These are phyloP conservation scores for Chouioia cunea DNA, from an alignment of 2,888 invertebrate species.

Conservation along the genomic window DNA sequence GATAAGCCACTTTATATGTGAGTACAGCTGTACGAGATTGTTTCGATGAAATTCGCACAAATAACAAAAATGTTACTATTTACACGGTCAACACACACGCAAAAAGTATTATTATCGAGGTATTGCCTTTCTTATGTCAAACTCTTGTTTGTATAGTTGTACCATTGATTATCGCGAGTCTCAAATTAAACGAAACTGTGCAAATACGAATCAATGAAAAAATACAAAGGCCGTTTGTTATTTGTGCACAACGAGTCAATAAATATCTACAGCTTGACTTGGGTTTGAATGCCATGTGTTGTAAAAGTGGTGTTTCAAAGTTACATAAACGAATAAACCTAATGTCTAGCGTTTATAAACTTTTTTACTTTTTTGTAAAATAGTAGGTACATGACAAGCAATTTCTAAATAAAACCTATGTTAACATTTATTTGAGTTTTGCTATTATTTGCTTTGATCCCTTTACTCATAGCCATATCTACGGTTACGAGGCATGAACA, in stretches of 20 bases:
- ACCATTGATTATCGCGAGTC: too few relatives aligned
- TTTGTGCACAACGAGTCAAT: constrained; percentile 55
- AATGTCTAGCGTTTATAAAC: constrained; percentile 56
- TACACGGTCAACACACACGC: too few relatives aligned
- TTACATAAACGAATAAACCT: constrained; percentile 58
- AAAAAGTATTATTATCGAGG: too few relatives aligned
- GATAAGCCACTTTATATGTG: constrained; percentile 12
- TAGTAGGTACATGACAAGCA: constrained; percentile 56
- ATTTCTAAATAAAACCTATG: constrained; percentile 59
- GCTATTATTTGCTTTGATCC: constrained; percentile 30
- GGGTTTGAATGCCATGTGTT: constrained; percentile 55
- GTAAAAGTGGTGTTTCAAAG: constrained; percentile 45
- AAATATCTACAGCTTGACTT: constrained; percentile 55
- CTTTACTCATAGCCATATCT: constrained; percentile 13
- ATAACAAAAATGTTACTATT: constrained; percentile 36
- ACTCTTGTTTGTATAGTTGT: too few relatives aligned
- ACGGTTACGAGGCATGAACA: too few relatives aligned
- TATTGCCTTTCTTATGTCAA: too few relatives aligned
- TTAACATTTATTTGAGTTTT: constrained; percentile 40
- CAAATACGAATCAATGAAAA: constrained; percentile 2
- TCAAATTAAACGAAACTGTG: too few relatives aligned
- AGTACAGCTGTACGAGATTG: constrained; percentile 37
- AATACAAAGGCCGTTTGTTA: constrained; percentile 42
- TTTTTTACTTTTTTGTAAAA: constrained; percentile 62
- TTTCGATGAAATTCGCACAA: constrained; percentile 37